Conservation (phyloP, 2,888 invertebrate genomes). For the Mesochorus sp. region DNA sequence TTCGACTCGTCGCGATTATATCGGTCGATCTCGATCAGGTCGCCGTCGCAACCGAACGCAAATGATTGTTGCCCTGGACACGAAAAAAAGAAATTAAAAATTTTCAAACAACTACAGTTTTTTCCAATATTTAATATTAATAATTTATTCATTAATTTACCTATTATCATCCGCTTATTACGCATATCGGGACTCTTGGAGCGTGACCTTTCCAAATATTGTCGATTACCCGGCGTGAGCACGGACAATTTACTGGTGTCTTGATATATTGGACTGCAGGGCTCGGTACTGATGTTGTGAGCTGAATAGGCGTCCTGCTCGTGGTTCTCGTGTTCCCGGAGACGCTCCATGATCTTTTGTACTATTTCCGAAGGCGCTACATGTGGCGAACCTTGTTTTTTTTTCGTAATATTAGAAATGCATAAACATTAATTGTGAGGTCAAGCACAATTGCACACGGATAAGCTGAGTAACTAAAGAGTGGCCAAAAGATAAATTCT, state of each 20-base stretch:
- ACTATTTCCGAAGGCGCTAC: conserved; percentile 91
- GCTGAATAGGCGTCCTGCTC: conserved; percentile 73
- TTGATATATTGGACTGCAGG: conserved; percentile 59
- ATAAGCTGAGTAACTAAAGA: conserved; percentile 5
- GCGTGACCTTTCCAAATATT: conserved; percentile 78
- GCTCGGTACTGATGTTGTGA: conserved; percentile 68
- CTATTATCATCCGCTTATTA: conserved; percentile 81
- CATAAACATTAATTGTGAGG: conserved; percentile 33
- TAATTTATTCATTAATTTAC: too few relatives aligned
- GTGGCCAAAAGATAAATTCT: background rate
- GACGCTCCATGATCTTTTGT: conserved; percentile 90
- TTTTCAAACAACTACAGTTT: too few relatives aligned
- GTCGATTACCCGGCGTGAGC: conserved; percentile 79
- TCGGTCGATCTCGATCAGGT: conserved; percentile 77
- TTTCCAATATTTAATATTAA: too few relatives aligned
- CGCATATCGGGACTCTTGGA: conserved; percentile 81
- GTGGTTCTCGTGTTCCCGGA: conserved; percentile 79
- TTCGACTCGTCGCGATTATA: conserved; percentile 34
- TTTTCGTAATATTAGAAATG: too few relatives aligned
- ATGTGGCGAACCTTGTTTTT: conserved; percentile 90
- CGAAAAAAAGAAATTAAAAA: too few relatives aligned
- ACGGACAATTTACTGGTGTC: conserved; percentile 76
- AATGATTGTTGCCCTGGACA: conserved; percentile 79
- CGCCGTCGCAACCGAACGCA: conserved; percentile 78
- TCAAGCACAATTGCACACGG: background rate